Conservation (phyloP, 2,888 invertebrate species). For the Antitype chi region DNA sequence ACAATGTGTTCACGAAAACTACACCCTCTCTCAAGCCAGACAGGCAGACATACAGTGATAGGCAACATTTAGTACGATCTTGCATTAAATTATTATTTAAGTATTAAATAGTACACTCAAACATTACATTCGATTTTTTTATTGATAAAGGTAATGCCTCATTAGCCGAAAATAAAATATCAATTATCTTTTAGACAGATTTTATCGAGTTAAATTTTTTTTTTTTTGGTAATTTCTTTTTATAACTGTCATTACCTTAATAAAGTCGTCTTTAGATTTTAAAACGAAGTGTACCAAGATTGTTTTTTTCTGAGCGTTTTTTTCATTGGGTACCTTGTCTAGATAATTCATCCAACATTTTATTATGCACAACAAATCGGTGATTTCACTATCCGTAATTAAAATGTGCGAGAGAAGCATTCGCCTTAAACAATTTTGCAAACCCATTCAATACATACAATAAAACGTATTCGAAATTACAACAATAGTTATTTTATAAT, state of each 20-base stretch:
- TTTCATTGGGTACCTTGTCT: constrained; percentile 58
- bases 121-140: constrained; percentile 15
- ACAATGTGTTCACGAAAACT: constrained; percentile 65
- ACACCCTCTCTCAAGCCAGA: constrained; percentile 46
- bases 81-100: constrained; percentile 33
- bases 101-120: constrained; percentile 34
- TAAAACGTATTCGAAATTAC: constrained; percentile 68
- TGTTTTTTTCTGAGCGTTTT: constrained; percentile 6
- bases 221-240: neutral
- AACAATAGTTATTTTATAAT: constrained; percentile 67
- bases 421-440: constrained; percentile 73
- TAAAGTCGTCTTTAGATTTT: neutral
- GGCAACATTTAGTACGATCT: constrained; percentile 40
- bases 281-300: neutral
- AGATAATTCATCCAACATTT: constrained; percentile 56
- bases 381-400: constrained; percentile 77
- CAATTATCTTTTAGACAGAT: neutral
- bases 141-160: constrained; percentile 43
- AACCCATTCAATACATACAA: constrained; percentile 71
- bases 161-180: constrained; percentile 13
- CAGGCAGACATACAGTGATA: constrained; percentile 51
- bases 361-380: constrained; percentile 73
- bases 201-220: neutral
- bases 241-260: neutral
- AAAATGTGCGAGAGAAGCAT: constrained; percentile 85